Base-by-base conservation (phyloP, 2,113 vertebrate genomes). In the Hemibagrus wyckioides region DNA sequence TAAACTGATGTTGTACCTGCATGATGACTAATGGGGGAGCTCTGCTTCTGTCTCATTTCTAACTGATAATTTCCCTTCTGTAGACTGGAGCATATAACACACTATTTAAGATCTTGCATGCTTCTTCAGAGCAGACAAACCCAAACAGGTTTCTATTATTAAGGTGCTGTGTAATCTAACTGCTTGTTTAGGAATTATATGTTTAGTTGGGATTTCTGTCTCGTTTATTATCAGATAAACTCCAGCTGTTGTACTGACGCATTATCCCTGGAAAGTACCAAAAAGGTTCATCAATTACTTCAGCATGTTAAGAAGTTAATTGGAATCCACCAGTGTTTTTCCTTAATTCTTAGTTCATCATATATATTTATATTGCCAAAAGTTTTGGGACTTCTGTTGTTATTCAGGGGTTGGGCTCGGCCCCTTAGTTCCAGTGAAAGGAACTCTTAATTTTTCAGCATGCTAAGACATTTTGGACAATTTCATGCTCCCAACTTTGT, bases 201-300 rank as follows among this genome's bases (percentile, higher is more conserved):
- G 11, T 59, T n/a, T 56, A 19, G 36, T 59, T 41, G 50, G 19
- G 30, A 17, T 44, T 30, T 50, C 14, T 82, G 59, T 21, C 61
- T 65, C 21, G 25, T 39, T 84, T 39, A 39, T 33, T 0, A 15
- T 2, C 14, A 57, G 23, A n/a, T 17, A 13, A 23, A 15, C n/a
- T 21, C 17, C 67, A 82, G 11, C 23, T 73, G 8, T 23, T 48
- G 15, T 36, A 65, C 8, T 63, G 63, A 3, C 19, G 21, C 25
- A 76, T 54, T 36, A 48, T 54, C 3, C 8, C 0, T 81, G 88
- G 82, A 84, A 89, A 89, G 82, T 75, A 80, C 85, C 85, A 44
- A 33, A 69, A 65, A 30, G 14, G 44, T 21, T 79, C 75, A 79
- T 6, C 6, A 52, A 3, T 30, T 52, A 79, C 15, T 79, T 52